Evolutionary conservation across 64 coral and sea anemone genomes (phyloP), one percentile per base, ranked within the genome.

Genomic region (Catalaphyllia jardinei): DNA sequence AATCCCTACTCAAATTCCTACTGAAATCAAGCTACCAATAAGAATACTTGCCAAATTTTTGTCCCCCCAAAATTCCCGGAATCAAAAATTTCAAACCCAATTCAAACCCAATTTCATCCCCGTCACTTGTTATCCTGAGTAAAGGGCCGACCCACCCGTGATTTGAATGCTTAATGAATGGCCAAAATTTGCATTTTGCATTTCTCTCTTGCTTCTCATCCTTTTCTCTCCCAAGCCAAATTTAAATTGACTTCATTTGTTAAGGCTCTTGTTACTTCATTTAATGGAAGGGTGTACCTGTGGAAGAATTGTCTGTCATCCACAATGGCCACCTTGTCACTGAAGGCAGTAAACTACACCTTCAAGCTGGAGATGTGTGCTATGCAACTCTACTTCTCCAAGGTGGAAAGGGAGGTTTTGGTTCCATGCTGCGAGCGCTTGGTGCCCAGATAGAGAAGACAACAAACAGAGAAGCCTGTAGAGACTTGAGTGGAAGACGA

Each of bases 391-490:
- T 82, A 35, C 78, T 28, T 62, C 67, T 99, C 14, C 83, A 65
- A 49, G 97, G 97, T 35, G 97, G 97, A 2, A 99, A 99, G 74
- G 97, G 97, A 76, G 97, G 97, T 1, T 99, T 99, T 89, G 97
- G 97, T 24, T 99, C 97, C 9, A 99, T 99, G 97, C 63, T 99
- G 10, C 94, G 97, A 30, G 97, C 97, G 0, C 92, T 99, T 91
- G 97, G 97, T 88, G 97, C 97, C 59, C 97, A 99, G 82, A 99
- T 99, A 86, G 97, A 99, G 64, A 99, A 99, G 39, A 99, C 97
- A 60, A 99, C 97, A 72, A 99, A 94, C 83, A 92, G 97, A 88
- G 97, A 99, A 76, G 97, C 97, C 19, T 99, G 97, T 33, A 79
- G 97, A 12, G 97, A 99, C 75, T 79, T 99, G 16, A 99, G 97